Base-by-base conservation (phyloP, 1,140 invertebrate genomes). In the Stegodyphus dumicola region DNA sequence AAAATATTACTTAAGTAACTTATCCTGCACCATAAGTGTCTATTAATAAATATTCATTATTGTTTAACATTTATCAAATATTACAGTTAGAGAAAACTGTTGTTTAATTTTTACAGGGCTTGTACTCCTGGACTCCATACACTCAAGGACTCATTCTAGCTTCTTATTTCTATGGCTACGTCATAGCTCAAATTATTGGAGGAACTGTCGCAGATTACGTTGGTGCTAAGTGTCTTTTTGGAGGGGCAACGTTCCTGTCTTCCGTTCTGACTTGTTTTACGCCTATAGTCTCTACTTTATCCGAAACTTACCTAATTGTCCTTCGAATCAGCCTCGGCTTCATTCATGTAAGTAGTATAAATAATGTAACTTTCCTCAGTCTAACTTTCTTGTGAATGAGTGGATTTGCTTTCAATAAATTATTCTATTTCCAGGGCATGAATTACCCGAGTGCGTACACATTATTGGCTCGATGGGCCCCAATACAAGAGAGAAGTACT, bases 81-180 rank as follows among this genome's bases (percentile, higher is more conserved):
- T 60, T n/a, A n/a, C n/a, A n/a, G n/a, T n/a, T n/a, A n/a, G n/a
- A n/a, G n/a, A n/a, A n/a, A 13, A 67, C 17, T 67, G 2, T 7
- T 67, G 10, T 60, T 76, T 76, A 7, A 15, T 18, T 6, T n/a
- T 83, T 74, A 15, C 54, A 83, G 79, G 79, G 79, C 1, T 64
- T 18, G 2, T 83, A 83, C 66, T 56, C 69, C 5, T 88, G 88
- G 88, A 69, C 88, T 13, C 64, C 86, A 6, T 60, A 85, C 15
- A 74, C 77, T 4, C 86, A 88, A 64, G 79, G 75, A 75, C 90
- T 96, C 80, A 94, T 97, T 85, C 91, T 97, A 66, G 94, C 94
- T 54, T 93, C 95, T 15, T 97, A 96, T 89, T 97, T 97, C 90
- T 95, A 94, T 93, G 95, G 96, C 6, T 97, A 96, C 89, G 92